Evolutionary conservation across 2,888 invertebrate species (phyloP).

Genomic region (Parnassius glacialis): DNA sequence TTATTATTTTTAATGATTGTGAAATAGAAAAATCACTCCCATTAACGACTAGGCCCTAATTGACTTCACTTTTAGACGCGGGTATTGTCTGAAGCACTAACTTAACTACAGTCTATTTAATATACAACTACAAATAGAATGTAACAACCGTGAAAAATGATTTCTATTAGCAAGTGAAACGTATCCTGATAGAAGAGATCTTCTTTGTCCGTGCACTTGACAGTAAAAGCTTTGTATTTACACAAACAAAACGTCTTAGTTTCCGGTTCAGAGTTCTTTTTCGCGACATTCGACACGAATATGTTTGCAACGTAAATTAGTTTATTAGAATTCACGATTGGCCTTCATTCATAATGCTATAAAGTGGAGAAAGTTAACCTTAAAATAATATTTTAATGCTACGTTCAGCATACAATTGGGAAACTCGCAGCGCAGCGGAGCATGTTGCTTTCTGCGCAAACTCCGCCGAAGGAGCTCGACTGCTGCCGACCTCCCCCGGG

Average conservation of each 20-base stretch:
- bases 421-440: conserved; percentile 56
- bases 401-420: conserved; percentile 70
- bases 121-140: conserved; percentile 45
- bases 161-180: conserved; percentile 52
- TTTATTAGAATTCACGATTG: conserved; percentile 45
- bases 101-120: conserved; percentile 52
- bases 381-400: conserved; percentile 75
- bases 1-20: conserved; percentile 44
- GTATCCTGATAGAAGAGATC: conserved; percentile 56
- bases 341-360: conserved; percentile 55
- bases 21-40: conserved; percentile 42
- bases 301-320: conserved; percentile 44
- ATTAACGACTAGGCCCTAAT: conserved; percentile 61
- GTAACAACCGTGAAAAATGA: conserved; percentile 55
- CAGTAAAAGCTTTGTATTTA: conserved; percentile 78
- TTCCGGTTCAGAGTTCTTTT: conserved; percentile 71
- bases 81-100: conserved; percentile 62
- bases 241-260: conserved; percentile 78
- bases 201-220: conserved; percentile 80
- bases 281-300: conserved; percentile 75
- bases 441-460: conserved; percentile 51
- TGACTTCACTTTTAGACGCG: conserved; percentile 63
- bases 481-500: conserved; percentile 50
- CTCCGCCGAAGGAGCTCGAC: conserved; percentile 51
- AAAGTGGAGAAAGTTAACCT: conserved; percentile 68